Percentiles rank a stretch among this genome's conserved stretches.
These are phyloP conservation scores for Ctenicera cuprea DNA, from an alignment of 2,888 invertebrate species.

Conservation along the genomic window DNA sequence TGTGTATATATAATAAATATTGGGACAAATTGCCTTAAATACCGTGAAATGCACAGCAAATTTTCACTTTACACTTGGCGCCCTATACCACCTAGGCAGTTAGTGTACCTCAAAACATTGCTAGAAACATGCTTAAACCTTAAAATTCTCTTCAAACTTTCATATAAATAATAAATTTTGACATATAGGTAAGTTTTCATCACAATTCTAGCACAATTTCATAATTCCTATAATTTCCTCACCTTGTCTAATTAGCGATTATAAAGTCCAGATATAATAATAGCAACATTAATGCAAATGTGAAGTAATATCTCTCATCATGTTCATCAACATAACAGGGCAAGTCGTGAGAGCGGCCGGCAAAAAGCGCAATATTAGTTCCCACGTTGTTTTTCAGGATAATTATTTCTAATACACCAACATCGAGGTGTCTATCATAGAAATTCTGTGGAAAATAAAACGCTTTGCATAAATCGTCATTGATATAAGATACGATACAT, in stretches of 20 bases:
- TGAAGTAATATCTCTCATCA: neutral
- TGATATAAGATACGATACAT: neutral
- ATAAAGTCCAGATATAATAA: neutral
- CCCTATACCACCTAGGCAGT: too few relatives aligned
- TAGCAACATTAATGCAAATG: slow-evolving; percentile 7
- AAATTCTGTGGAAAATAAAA: slow-evolving; percentile 7
- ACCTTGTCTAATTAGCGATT: neutral
- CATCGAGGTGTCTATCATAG: neutral
- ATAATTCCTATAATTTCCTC: neutral
- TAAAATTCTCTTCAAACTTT: too few relatives aligned
- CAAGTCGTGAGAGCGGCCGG: slow-evolving; percentile 5
- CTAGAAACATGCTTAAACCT: too few relatives aligned
- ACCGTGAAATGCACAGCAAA: too few relatives aligned
- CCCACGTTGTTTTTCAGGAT: slow-evolving; percentile 13
- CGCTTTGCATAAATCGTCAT: slow-evolving; percentile 16
- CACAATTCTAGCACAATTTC: too few relatives aligned
- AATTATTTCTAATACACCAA: neutral
- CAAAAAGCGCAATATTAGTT: slow-evolving; percentile 9
- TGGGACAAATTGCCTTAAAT: too few relatives aligned
- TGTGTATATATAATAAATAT: too few relatives aligned
- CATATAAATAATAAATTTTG: too few relatives aligned
- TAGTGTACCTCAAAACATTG: too few relatives aligned
- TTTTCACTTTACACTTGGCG: too few relatives aligned
- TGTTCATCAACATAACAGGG: neutral
- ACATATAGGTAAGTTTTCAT: too few relatives aligned